Evolutionary conservation across 2,888 invertebrate genomes (phyloP).

Genomic region (Dicranocentrus wangi): DNA sequence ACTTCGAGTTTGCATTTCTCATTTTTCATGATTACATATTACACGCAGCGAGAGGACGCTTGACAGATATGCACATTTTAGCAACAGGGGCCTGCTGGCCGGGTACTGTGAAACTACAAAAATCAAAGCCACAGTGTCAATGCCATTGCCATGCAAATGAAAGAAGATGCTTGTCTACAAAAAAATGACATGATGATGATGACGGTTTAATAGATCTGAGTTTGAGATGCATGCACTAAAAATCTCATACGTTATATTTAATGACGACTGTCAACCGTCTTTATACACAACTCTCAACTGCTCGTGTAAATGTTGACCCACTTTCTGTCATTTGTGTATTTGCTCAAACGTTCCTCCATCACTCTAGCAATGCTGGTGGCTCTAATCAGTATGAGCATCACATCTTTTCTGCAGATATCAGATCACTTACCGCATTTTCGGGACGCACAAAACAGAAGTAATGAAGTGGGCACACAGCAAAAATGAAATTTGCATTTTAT

Average conservation of each 20-base stretch:
- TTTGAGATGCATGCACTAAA: constrained; percentile 45
- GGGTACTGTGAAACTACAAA: not conserved
- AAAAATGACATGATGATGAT: constrained; percentile 15
- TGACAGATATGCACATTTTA: constrained; percentile 16
- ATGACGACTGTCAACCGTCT: constrained; percentile 50
- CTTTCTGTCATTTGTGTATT: constrained; percentile 60
- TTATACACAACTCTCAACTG: constrained; percentile 37
- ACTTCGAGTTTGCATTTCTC: too few species aligned
- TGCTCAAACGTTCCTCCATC: constrained; percentile 37
- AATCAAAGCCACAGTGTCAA: constrained; percentile 31
- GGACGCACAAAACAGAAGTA: not conserved
- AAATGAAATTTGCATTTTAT: constrained; percentile 39
- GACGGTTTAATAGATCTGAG: constrained; percentile 32
- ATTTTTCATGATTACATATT: too few species aligned
- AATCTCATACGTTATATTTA: constrained; percentile 51
- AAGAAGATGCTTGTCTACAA: not conserved
- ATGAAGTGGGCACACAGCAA: constrained; percentile 15
- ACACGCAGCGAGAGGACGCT: not conserved
- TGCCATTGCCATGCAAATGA: constrained; percentile 23
- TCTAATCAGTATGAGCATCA: constrained; percentile 28
- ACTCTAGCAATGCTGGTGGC: constrained; percentile 19
- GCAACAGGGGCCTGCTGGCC: not conserved
- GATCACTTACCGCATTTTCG: constrained; percentile 19
- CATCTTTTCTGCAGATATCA: constrained; percentile 38
- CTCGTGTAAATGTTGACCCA: constrained; percentile 64